Conservation (phyloP, 2,888 invertebrate genomes). For the Bellardia pandia region DNA sequence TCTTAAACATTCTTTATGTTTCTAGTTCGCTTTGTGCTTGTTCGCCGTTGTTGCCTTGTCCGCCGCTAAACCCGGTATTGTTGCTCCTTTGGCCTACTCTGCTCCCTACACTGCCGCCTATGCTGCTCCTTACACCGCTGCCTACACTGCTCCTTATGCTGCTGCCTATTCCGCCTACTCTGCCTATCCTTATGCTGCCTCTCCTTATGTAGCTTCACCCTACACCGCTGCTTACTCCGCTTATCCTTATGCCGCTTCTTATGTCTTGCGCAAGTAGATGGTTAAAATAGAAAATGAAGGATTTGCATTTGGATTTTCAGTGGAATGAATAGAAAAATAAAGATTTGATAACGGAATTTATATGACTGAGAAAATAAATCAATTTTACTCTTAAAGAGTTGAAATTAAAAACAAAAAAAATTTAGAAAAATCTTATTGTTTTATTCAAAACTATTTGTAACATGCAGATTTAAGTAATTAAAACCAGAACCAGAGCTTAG, state of each 20-base stretch:
- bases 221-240: slow-evolving; percentile 53
- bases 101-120: slow-evolving; percentile 74
- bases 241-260: slow-evolving; percentile 65
- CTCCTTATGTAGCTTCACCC: slow-evolving; percentile 59
- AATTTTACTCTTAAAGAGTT: slow-evolving; percentile 12
- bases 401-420: not conserved
- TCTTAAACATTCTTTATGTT: not conserved
- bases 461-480: no score
- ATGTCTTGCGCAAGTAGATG: slow-evolving; percentile 68
- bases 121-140: slow-evolving; percentile 74
- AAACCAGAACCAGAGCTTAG: no score
- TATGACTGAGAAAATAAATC: slow-evolving; percentile 2
- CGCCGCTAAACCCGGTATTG: slow-evolving; percentile 76
- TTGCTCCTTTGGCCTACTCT: slow-evolving; percentile 75
- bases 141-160: slow-evolving; percentile 73
- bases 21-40: slow-evolving; percentile 37
- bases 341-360: slow-evolving; percentile 4
- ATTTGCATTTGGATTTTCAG: slow-evolving; percentile 13
- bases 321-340: not conserved
- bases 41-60: slow-evolving; percentile 73
- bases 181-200: slow-evolving; percentile 70
- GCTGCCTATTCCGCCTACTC: slow-evolving; percentile 73
- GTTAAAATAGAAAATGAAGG: not conserved
- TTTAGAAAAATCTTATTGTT: not conserved
- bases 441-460: not conserved